Percentiles rank a stretch among this genome's conserved stretches.
Conservation (phyloP, 2,797 vertebrate genomes). For the Phrynocephalus forsythii region DNA sequence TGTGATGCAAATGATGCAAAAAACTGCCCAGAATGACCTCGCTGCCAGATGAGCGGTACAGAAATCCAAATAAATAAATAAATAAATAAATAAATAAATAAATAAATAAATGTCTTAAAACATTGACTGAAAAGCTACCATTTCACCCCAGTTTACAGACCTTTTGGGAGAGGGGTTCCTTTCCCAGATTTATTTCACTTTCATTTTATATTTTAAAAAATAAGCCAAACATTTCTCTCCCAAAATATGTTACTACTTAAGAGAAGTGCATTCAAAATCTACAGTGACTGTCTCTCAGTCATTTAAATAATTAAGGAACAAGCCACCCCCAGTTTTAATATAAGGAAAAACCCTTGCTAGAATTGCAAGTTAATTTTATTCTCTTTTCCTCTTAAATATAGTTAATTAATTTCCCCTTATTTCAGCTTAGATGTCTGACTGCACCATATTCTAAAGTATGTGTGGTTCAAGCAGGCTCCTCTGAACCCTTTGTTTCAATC, state of each 20-base stretch:
- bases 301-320: background rate
- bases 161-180: background rate
- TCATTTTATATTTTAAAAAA: background rate
- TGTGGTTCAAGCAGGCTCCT: no score
- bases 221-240: background rate
- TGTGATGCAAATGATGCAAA: background rate
- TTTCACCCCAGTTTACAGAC: background rate
- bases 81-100: no score
- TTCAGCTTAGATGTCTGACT: no score
- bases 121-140: background rate
- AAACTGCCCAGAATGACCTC: no score
- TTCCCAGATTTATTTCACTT: background rate
- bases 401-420: no score
- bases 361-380: background rate
- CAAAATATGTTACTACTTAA: background rate
- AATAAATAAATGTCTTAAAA: background rate
- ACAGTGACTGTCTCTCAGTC: background rate
- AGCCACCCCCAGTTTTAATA: background rate
- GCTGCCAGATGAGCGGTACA: no score
- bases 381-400: no score
- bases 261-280: background rate
- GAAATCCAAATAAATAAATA: no score
- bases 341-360: background rate
- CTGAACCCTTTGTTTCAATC: no score
- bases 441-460: no score